These are phyloP conservation scores for Drosophila algonquin DNA, from an alignment of 2,888 invertebrate species.

Conservation along the genomic window DNA sequence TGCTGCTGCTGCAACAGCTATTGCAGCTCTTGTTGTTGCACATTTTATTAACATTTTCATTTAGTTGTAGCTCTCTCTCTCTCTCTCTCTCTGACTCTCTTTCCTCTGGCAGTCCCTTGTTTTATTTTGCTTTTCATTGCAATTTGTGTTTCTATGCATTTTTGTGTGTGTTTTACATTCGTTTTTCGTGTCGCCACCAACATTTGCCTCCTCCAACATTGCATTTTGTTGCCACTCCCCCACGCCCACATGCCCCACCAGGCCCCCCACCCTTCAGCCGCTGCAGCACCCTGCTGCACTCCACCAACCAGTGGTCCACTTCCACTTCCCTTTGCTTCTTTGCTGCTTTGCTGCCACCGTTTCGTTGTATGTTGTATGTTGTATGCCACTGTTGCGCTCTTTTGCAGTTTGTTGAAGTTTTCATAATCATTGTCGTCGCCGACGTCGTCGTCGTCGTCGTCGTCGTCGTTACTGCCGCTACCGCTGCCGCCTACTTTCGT, in stretches of 20 bases:
- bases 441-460: constrained; percentile 26
- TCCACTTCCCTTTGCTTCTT: constrained; percentile 15
- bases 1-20: constrained; percentile 26
- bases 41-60: constrained; percentile 77
- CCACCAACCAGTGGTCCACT: constrained; percentile 2
- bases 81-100: constrained; percentile 8
- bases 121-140: constrained; percentile 75
- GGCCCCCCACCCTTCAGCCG: neutral
- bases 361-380: constrained; percentile 7
- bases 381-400: constrained; percentile 70
- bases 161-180: constrained; percentile 79
- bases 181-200: constrained; percentile 65
- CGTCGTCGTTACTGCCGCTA: constrained; percentile 5
- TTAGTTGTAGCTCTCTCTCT: constrained; percentile 53
- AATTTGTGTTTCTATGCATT: constrained; percentile 78
- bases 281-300: neutral
- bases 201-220: constrained; percentile 27
- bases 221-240: constrained; percentile 37
- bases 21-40: constrained; percentile 54
- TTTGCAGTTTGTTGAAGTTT: constrained; percentile 72
- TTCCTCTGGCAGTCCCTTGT: constrained; percentile 17
- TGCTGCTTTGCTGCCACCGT: constrained; percentile 8
- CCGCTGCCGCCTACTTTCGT: constrained; percentile 49
- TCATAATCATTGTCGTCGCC: constrained; percentile 70
- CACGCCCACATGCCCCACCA: too few relatives aligned